These are phyloP conservation scores for Himalopsyche japonica DNA, from an alignment of 2,888 invertebrate genomes.

Conservation along the genomic window DNA sequence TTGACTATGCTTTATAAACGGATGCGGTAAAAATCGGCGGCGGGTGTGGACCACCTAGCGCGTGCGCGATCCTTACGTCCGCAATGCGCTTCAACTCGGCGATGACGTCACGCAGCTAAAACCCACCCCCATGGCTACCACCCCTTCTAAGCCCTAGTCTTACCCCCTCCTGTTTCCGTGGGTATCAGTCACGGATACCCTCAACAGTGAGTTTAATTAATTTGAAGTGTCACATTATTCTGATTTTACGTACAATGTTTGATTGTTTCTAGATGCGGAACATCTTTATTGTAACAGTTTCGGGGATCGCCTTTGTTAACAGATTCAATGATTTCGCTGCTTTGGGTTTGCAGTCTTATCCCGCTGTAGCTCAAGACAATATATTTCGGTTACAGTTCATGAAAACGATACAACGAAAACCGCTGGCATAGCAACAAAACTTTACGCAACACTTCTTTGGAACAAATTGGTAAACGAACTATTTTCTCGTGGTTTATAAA, in stretches of 20 bases:
- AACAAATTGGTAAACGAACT: too few relatives aligned
- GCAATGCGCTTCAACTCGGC: background rate
- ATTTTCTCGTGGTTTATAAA: too few relatives aligned
- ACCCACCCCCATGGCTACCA: background rate
- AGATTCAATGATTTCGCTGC: background rate
- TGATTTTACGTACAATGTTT: background rate
- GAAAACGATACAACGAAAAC: background rate
- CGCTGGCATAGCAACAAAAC: too few relatives aligned
- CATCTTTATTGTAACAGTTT: background rate
- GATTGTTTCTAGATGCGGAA: background rate
- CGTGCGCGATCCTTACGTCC: background rate
- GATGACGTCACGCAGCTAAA: background rate
- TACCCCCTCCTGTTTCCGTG: background rate
- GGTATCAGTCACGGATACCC: background rate
- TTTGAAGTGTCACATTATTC: background rate
- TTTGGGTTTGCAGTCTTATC: background rate
- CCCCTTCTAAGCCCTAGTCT: background rate
- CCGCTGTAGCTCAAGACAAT: background rate
- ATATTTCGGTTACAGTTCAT: background rate
- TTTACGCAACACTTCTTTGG: too few relatives aligned
- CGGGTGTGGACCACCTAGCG: background rate
- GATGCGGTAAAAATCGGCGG: conserved; percentile 8
- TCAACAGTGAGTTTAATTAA: conserved; percentile 2
- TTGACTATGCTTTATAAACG: background rate
- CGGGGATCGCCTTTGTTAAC: background rate